These are phyloP conservation scores for Frankliniella intonsa DNA, from an alignment of 2,888 invertebrate genomes.

Conservation along the genomic window DNA sequence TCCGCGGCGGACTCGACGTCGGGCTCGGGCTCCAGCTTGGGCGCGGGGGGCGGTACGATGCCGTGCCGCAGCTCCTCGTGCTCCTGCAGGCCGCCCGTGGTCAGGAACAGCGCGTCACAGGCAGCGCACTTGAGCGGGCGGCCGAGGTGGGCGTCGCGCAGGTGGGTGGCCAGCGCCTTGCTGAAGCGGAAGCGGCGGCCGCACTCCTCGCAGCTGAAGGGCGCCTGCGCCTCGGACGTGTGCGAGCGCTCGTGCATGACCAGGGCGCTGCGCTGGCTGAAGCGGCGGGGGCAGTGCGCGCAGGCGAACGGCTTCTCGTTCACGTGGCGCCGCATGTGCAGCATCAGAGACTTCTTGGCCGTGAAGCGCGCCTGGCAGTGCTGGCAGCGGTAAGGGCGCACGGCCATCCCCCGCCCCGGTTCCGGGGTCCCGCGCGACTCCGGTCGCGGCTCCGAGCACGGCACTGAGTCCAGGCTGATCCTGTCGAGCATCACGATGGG, in stretches of 20 bases:
- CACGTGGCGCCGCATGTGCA: neutral
- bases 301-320: neutral
- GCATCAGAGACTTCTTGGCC: neutral
- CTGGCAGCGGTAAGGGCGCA: neutral
- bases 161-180: neutral
- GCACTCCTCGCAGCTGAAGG: neutral
- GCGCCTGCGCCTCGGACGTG: neutral
- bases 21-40: neutral
- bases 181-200: neutral
- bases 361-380: neutral
- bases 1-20: neutral
- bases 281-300: slow-evolving; percentile 8
- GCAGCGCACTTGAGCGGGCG: neutral
- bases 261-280: neutral
- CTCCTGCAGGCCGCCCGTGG: neutral
- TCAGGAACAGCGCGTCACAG: neutral
- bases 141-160: neutral
- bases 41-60: neutral
- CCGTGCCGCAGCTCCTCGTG: slow-evolving; percentile 9
- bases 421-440: neutral
- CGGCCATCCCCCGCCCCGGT: neutral
- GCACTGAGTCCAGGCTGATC: neutral
- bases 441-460: neutral
- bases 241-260: neutral
- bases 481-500: slow-evolving; percentile 6